Evolutionary conservation across 1,140 invertebrate species (phyloP).

Genomic region (Leptinotarsa lineolata): DNA sequence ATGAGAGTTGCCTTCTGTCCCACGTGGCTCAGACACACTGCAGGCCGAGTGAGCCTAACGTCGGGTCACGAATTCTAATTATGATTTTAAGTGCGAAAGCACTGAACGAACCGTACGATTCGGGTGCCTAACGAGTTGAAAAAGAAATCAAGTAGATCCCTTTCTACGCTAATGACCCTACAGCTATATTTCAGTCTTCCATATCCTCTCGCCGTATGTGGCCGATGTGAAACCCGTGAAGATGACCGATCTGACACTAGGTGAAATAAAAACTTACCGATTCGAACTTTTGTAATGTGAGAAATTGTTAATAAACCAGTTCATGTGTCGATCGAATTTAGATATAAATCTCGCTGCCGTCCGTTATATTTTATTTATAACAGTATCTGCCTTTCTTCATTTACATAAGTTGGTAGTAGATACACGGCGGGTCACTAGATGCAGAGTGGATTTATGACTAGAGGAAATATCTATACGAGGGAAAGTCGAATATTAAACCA

Average conservation of each 20-base stretch:
- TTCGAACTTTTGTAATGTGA: slow-evolving; percentile 36
- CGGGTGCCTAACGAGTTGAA: not conserved
- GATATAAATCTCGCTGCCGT: slow-evolving; percentile 26
- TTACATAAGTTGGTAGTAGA: slow-evolving; percentile 21
- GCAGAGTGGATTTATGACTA: not conserved
- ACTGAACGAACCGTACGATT: not conserved
- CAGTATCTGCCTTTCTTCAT: slow-evolving; percentile 13
- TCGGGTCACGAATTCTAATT: too few relatives aligned
- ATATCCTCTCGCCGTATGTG: slow-evolving; percentile 17
- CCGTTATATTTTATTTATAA: slow-evolving; percentile 23
- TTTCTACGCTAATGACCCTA: not conserved
- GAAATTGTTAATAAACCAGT: slow-evolving; percentile 40
- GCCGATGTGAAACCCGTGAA: slow-evolving; percentile 13
- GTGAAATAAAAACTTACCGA: slow-evolving; percentile 29
- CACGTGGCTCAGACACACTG: too few relatives aligned
- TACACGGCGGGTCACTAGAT: not conserved
- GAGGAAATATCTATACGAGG: not conserved
- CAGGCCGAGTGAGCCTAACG: too few relatives aligned
- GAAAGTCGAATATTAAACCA: not conserved
- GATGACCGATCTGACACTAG: slow-evolving; percentile 28
- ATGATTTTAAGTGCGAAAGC: too few relatives aligned
- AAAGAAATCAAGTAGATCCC: not conserved
- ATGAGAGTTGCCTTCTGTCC: too few relatives aligned
- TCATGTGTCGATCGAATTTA: slow-evolving; percentile 38
- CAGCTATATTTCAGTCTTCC: not conserved